Base-by-base conservation (phyloP, 2,797 vertebrate species). In the Rhinoraja longicauda region DNA sequence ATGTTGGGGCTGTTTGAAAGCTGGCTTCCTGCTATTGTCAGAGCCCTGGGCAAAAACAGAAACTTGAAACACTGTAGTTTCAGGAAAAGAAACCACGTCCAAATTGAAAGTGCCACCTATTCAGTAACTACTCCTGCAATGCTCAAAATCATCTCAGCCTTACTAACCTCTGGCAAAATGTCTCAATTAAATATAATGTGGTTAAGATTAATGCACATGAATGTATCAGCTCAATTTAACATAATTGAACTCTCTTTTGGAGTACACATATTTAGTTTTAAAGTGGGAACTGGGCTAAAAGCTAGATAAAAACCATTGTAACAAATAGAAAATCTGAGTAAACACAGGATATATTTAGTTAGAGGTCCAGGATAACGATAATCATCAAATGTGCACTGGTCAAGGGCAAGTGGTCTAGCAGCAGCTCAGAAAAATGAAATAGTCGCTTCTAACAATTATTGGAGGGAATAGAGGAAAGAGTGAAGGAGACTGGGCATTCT, bases 11-110 rank as follows among this genome's bases (percentile, higher is more conserved):
- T 75, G 70, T 92, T 92, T 92, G 90, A 92, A 45, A 92, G 53
- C 36, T n/a, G 21, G 64, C 70, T 92, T 92, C 90, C 90, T 72
- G 90, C 90, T 92, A 92, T 92, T 92, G 90, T 92, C 70, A 15
- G 70, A 88, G 84, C 84, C 84, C 62, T 64, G n/a, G 84, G 84
- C 84, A 88, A 88, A 64, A 88, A 88, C 84, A 67, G 84, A 88
- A 88, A 88, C 59, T 88, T 88, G 84, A 88, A 78, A 88, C 79
- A 88, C n/a, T 21, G 59, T 67, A 64, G 62, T 88, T 36, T 88
- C 84, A 67, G 84, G 84, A 67, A 88, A 88, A 88, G 84, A 64
- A 88, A 88, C 57, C 67, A 67, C 84, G 88, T 88, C 62, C n/a
- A 88, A 88, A 67, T 88, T 88, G n/a, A 64, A 62, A 88, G 84